Conservation (phyloP, 2,113 vertebrate species). For the Sander lucioperca region DNA sequence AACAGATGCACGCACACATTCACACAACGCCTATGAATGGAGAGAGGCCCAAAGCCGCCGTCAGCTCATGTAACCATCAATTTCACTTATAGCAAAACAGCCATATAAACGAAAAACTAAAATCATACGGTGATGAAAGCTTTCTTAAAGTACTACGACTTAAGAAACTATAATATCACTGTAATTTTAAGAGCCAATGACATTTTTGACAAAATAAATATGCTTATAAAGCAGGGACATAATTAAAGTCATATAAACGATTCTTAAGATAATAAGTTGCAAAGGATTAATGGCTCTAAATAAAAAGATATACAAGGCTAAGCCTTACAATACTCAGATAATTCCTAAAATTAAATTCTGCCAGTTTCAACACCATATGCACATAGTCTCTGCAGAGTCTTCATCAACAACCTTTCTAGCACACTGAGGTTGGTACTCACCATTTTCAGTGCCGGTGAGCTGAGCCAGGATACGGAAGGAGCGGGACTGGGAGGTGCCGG, state of each 20-base stretch:
- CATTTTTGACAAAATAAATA: background rate
- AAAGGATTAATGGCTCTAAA: background rate
- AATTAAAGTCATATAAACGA: background rate
- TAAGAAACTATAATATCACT: background rate
- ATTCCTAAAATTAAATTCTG: constrained; percentile 1
- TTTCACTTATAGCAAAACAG: constrained; percentile 27
- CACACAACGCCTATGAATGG: background rate
- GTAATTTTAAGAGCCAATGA: background rate
- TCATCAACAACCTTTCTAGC: background rate
- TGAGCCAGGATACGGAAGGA: constrained; percentile 98
- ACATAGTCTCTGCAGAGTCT: background rate
- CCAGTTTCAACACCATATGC: background rate
- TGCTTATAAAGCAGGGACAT: background rate
- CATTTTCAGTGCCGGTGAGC: constrained; percentile 94
- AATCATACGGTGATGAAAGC: constrained; percentile 26
- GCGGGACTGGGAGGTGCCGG: constrained; percentile 93
- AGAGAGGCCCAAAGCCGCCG: constrained; percentile 34
- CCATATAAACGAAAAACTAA: constrained; percentile 19
- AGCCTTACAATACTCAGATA: background rate
- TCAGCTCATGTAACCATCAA: constrained; percentile 36
- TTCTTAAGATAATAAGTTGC: background rate
- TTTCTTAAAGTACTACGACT: constrained; percentile 5
- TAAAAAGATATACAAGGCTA: background rate
- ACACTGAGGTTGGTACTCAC: constrained; percentile 79
- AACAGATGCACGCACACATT: constrained; percentile 15